phyloP scores from a whole-genome alignment of 2,888 invertebrate species.

The Dendrolimus houi region DNA sequence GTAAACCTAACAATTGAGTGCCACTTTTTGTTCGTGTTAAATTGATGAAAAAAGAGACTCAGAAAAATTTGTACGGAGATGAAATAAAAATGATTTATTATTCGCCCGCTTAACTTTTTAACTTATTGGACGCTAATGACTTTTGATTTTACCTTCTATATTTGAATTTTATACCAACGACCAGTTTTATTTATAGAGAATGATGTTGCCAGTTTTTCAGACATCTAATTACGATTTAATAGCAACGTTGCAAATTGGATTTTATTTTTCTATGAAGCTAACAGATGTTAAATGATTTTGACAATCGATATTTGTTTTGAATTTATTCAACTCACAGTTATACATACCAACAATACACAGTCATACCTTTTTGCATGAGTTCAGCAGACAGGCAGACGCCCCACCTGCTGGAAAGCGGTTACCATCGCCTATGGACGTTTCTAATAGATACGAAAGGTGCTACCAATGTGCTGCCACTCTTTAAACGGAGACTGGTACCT shows the following conservation, averaged over 20 bases:
- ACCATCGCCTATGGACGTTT: no score
- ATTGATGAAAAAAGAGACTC: conserved; percentile 72
- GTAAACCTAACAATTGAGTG: conserved; percentile 71
- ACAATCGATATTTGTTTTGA: no score
- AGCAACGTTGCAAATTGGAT: conserved; percentile 20
- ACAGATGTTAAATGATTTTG: no score
- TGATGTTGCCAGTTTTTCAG: conserved; percentile 29
- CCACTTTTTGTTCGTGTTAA: conserved; percentile 70
- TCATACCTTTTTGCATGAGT: no score
- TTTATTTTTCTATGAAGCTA: conserved; percentile 12
- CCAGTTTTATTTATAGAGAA: conserved; percentile 38
- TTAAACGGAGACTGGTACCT: no score
- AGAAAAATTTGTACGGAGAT: conserved; percentile 64
- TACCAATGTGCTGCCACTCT: no score
- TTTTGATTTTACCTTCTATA: conserved; percentile 63
- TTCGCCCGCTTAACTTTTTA: conserved; percentile 64
- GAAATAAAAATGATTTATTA: conserved; percentile 75
- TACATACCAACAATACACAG: no score
- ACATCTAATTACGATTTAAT: conserved; percentile 33
- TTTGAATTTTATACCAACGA: conserved; percentile 37
- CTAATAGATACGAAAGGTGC: no score
- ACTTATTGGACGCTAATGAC: conserved; percentile 73
- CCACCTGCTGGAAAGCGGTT: no score
- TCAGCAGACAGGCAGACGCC: no score
- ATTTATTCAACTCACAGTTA: no score